These are phyloP conservation scores for Drosophila ananassae DNA, from an alignment of 1,140 invertebrate genomes.

Conservation along the genomic window DNA sequence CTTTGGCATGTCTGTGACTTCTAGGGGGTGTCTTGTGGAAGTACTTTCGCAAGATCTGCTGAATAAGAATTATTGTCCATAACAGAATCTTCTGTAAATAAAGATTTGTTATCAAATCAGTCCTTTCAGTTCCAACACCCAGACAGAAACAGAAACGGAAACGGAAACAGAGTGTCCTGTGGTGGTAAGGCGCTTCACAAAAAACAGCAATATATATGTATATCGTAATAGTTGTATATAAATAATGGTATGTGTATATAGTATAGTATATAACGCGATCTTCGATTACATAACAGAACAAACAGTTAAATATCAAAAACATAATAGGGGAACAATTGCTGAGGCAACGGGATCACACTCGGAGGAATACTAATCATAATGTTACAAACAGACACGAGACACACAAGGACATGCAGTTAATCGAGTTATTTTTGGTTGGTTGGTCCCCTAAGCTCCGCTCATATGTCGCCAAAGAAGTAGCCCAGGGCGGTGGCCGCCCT, in stretches of 20 bases:
- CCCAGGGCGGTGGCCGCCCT: constrained; percentile 86
- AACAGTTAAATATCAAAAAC: constrained; percentile 51
- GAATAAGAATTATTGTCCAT: constrained; percentile 22
- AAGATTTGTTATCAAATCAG: constrained; percentile 5
- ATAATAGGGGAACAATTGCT: constrained; percentile 53
- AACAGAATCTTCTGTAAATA: constrained; percentile 1
- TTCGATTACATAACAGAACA: constrained; percentile 54
- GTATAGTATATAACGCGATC: constrained; percentile 31
- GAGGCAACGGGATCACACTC: constrained; percentile 71
- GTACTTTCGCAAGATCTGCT: too few relatives aligned
- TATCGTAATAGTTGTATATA: constrained; percentile 28
- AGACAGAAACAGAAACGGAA: neutral
- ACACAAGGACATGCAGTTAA: constrained; percentile 28
- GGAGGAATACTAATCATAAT: constrained; percentile 58
- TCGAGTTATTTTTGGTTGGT: constrained; percentile 26
- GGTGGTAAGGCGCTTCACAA: constrained; percentile 15
- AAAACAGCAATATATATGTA: constrained; percentile 18
- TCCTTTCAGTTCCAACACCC: neutral
- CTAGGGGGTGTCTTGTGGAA: too few relatives aligned
- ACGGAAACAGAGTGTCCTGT: neutral
- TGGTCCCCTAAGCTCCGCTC: constrained; percentile 40
- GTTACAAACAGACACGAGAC: constrained; percentile 17
- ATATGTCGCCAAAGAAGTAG: constrained; percentile 84
- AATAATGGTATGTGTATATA: constrained; percentile 25
- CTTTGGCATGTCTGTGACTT: too few relatives aligned